Evolutionary conservation across 2,888 invertebrate species (phyloP).

Genomic region (Crepidodera aurea): DNA sequence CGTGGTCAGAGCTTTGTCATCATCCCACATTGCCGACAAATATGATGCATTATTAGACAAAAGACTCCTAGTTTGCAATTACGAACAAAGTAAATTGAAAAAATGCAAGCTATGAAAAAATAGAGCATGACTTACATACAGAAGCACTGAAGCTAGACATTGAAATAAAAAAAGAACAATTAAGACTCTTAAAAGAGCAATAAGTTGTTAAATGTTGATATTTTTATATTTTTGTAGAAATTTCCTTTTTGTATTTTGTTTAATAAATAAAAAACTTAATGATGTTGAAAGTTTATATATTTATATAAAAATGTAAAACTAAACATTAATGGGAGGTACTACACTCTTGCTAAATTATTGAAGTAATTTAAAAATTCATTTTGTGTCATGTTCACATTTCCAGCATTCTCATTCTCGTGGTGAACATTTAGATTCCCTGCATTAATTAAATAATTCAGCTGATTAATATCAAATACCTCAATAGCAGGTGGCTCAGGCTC

Average conservation of each 20-base stretch:
- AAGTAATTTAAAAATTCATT: no score
- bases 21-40: conserved; percentile 5
- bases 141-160: neutral
- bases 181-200: neutral
- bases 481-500: neutral
- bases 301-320: no score
- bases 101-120: neutral
- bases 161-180: neutral
- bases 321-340: no score
- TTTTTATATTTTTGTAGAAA: neutral
- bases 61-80: neutral
- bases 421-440: neutral
- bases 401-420: neutral
- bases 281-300: neutral
- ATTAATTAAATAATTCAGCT: conserved; percentile 10
- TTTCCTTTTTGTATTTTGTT: neutral
- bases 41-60: conserved; percentile 5
- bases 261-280: neutral
- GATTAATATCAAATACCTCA: conserved; percentile 1
- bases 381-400: no score
- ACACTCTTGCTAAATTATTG: neutral
- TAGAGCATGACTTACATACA: neutral
- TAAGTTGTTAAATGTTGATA: neutral
- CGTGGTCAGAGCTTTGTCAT: conserved; percentile 1
- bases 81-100: neutral